phyloP scores from a whole-genome alignment of 2,797 vertebrate species.

The Pagetopsis macropterus region DNA sequence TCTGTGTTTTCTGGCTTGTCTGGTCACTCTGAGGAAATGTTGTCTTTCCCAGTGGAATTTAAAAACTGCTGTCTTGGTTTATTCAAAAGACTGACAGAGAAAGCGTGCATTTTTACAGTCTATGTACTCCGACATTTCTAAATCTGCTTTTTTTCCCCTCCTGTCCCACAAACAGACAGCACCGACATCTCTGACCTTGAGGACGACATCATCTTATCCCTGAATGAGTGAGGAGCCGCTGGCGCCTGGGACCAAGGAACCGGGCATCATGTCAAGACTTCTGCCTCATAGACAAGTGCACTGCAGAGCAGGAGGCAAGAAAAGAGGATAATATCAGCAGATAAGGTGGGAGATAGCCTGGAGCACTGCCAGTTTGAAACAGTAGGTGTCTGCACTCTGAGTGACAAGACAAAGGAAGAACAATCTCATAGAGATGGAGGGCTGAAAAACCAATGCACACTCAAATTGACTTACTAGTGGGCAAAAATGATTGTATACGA shows the following conservation, averaged over 20 bases:
- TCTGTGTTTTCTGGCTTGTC: conserved; percentile 34
- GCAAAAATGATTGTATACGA: conserved; percentile 69
- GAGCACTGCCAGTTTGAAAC: conserved; percentile 66
- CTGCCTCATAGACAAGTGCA: conserved; percentile 50
- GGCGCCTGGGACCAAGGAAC: conserved; percentile 23
- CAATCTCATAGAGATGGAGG: conserved; percentile 8
- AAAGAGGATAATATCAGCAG: conserved; percentile 40
- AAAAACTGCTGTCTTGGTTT: conserved; percentile 42
- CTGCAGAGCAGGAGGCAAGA: conserved; percentile 35
- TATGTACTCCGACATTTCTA: conserved; percentile 37
- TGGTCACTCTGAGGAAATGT: conserved; percentile 30
- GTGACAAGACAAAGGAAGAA: conserved; percentile 34
- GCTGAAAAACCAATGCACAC: conserved; percentile 40
- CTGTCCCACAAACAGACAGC: conserved; percentile 88
- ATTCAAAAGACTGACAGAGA: conserved; percentile 27
- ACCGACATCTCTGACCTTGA: conserved; percentile 97
- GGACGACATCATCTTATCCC: conserved; percentile 97
- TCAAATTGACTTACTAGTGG: conserved; percentile 40
- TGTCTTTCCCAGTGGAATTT: conserved; percentile 17
- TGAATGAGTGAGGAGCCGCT: conserved; percentile 81
- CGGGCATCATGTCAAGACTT: conserved; percentile 52
- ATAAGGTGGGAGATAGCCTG: conserved; percentile 48
- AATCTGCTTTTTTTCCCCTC: conserved; percentile 48
- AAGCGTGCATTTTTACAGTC: conserved; percentile 7
- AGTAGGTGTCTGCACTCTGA: conserved; percentile 44